Conservation (phyloP, 2,113 vertebrate genomes). For the Macrotus californicus region DNA sequence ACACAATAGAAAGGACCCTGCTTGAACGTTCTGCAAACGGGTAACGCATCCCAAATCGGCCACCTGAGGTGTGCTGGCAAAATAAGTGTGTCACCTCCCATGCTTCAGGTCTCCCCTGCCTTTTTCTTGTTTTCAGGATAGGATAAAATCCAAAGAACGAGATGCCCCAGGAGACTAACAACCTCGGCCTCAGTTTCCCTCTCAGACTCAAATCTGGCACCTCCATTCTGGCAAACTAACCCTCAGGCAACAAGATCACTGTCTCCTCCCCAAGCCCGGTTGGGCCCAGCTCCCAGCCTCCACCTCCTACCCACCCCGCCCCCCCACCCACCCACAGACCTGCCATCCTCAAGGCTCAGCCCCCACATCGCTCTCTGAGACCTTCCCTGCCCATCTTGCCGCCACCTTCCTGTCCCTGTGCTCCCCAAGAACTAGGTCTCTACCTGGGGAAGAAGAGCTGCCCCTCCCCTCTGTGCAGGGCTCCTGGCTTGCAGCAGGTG, state of each 20-base stretch:
- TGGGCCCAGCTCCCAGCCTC: neutral
- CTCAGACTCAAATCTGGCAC: accelerated
- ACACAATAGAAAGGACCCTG: neutral
- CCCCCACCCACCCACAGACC: too few relatives aligned
- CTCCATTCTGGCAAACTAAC: accelerated
- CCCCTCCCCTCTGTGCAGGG: neutral
- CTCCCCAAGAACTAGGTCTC: neutral
- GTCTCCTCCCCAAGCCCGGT: neutral
- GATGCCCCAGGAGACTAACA: neutral
- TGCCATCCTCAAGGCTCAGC: neutral
- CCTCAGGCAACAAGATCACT: accelerated
- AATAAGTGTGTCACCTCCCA: neutral
- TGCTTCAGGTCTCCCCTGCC: neutral
- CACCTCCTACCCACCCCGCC: too few relatives aligned
- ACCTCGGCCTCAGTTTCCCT: accelerated
- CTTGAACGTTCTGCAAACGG: neutral
- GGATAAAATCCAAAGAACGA: neutral
- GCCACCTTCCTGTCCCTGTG: accelerated
- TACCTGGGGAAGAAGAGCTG: neutral
- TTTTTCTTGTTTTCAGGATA: neutral
- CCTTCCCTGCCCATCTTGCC: neutral
- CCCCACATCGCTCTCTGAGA: neutral
- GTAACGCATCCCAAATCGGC: neutral
- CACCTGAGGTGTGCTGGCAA: neutral
- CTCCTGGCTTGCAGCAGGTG: neutral